Evolutionary conservation across 2,888 invertebrate genomes (phyloP), one percentile per base, ranked within the genome.

Genomic region (Caenorhabditis sp.): DNA sequence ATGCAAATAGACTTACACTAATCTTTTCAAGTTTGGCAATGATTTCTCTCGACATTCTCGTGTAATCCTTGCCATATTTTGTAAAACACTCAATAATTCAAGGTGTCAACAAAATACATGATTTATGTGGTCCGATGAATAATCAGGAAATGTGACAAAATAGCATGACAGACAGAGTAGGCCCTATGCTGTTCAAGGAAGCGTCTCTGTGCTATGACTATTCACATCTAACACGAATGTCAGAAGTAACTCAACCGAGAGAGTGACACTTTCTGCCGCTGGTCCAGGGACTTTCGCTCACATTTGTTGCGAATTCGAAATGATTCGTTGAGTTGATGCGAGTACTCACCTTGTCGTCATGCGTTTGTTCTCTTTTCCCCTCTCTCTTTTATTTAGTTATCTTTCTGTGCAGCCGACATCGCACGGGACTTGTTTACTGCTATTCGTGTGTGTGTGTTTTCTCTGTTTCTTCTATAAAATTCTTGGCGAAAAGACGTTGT

Each of bases 221-320:
- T 67, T 76, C 62, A 43, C 31, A 43, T 43, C 43, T 17, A 43
- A 43, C 43, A 43, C 17, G 2, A 17, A 43, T 43, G 43, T 43
- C 17, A 43, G 17, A 17, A 43, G 43, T 43, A 71, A 69, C 73
- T 74, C 76, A 76, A 67, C 66, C 69, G 63, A 76, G 69, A 72
- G 81, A 74, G 75, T 72, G 77, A 67, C 77, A 75, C 71, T 81
- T 79, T 81, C 81, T 72, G 76, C 76, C 79, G 49, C 66, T 26
- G 76, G 81, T 81, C 81, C 81, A 81, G 81, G 81, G 81, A 81
- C 81, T 79, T 81, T 81, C 81, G 81, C 81, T 79, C 81, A 81
- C 81, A 81, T 75, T 59, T 43, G 54, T 50, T n/a, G 62, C 81
- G 73, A 63, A 58, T 73, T 76, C 81, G 58, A 58, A 67, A 37